Percentiles rank a stretch among this genome's conserved stretches.
These are phyloP conservation scores for Cephalophus harveyi DNA, from an alignment of 2,113 vertebrate genomes.

Conservation along the genomic window DNA sequence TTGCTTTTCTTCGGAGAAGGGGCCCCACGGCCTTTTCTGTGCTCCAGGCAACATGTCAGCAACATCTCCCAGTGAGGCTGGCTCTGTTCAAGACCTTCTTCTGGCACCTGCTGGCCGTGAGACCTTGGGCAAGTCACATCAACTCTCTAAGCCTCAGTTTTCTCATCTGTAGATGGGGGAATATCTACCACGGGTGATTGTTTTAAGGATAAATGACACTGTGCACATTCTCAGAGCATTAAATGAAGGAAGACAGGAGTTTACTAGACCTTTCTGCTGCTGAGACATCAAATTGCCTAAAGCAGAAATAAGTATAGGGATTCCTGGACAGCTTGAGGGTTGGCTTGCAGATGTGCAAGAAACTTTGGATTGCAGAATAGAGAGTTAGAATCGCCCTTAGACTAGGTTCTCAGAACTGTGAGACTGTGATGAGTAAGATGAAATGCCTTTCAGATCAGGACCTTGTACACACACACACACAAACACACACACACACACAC, in stretches of 20 bases:
- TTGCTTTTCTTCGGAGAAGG: not conserved
- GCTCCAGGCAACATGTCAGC: too few species aligned
- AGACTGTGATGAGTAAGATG: not conserved
- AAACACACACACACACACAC: too few species aligned
- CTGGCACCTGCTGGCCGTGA: not conserved
- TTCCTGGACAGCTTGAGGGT: not conserved
- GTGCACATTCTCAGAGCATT: not conserved
- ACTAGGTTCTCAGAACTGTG: not conserved
- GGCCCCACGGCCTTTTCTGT: not conserved
- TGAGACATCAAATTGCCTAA: not conserved
- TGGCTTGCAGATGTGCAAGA: not conserved
- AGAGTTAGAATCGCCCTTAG: not conserved
- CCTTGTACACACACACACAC: not conserved
- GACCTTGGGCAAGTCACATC: not conserved
- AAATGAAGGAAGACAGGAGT: too few species aligned
- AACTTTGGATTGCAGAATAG: fast-evolving
- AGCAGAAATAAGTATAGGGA: not conserved
- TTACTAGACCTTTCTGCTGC: not conserved
- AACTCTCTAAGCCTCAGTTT: not conserved
- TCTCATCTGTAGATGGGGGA: not conserved
- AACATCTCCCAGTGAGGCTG: not conserved
- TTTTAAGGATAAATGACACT: fast-evolving
- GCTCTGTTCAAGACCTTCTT: not conserved
- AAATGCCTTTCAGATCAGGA: not conserved
- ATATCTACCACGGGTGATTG: fast-evolving